These are phyloP conservation scores for Apomyelois bistriatella DNA, from an alignment of 2,888 invertebrate genomes.

Conservation along the genomic window DNA sequence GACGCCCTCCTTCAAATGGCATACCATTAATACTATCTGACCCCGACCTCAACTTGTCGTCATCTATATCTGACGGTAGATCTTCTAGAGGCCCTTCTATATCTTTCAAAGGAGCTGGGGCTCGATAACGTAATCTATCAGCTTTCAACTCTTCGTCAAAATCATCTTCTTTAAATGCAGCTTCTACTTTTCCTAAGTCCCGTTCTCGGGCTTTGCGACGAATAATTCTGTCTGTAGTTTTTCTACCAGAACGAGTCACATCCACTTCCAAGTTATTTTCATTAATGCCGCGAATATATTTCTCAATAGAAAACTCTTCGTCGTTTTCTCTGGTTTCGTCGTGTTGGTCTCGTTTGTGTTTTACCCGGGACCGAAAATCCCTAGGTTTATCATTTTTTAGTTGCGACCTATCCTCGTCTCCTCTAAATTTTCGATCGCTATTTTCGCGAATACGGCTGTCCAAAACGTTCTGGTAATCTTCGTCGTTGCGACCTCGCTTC, in stretches of 20 bases:
- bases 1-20: too few relatives aligned
- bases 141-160: not conserved
- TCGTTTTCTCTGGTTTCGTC: constrained; percentile 33
- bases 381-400: not conserved
- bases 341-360: constrained; percentile 29
- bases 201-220: constrained; percentile 50
- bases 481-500: constrained; percentile 24
- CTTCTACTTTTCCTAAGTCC: constrained; percentile 16
- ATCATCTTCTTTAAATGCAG: not conserved
- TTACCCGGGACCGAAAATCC: constrained; percentile 24
- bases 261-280: constrained; percentile 33
- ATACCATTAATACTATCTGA: not conserved
- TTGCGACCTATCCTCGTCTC: constrained; percentile 21
- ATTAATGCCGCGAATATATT: constrained; percentile 31
- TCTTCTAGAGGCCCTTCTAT: not conserved
- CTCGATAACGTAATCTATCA: not conserved
- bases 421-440: constrained; percentile 30
- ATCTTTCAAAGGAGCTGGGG: not conserved
- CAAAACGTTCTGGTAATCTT: constrained; percentile 19
- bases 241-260: constrained; percentile 24
- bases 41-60: not conserved
- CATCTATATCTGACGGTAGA: not conserved
- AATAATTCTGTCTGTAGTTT: constrained; percentile 33
- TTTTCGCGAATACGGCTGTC: constrained; percentile 30
- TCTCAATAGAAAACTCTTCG: constrained; percentile 29